phyloP scores from a whole-genome alignment of 1,140 invertebrate species.

The Drosophila pachea region DNA sequence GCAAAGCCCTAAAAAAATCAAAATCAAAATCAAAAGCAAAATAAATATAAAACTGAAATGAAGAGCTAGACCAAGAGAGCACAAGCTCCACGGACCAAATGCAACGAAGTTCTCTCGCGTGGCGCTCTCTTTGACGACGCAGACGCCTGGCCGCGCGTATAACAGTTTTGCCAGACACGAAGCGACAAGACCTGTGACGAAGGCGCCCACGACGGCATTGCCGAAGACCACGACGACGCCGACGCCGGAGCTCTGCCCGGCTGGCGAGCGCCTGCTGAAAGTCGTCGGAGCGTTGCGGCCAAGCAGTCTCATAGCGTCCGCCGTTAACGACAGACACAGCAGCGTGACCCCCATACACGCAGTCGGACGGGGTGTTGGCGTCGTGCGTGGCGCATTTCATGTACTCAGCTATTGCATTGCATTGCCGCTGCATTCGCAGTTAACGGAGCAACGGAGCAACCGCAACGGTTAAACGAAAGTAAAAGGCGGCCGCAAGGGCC shows the following conservation, averaged over 20 bases:
- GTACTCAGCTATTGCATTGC: not conserved
- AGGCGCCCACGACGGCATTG: constrained; percentile 1
- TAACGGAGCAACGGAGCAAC: not conserved
- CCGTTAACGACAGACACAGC: constrained; percentile 67
- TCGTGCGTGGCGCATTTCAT: constrained; percentile 26
- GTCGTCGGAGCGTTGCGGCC: constrained; percentile 64
- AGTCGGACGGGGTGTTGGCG: constrained; percentile 26
- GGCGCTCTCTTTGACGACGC: not conserved
- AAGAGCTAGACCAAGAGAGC: constrained; percentile 20
- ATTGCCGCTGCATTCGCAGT: not conserved
- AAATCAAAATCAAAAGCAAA: constrained; percentile 44
- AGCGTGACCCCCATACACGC: constrained; percentile 20
- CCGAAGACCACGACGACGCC: not conserved
- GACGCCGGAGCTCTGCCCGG: constrained; percentile 4
- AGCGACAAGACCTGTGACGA: constrained; percentile 24
- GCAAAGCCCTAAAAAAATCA: constrained; percentile 45
- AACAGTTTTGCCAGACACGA: constrained; percentile 25
- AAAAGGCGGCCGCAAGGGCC: constrained; percentile 17
- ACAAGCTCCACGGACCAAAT: not conserved
- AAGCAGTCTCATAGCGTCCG: constrained; percentile 65
- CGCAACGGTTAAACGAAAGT: not conserved
- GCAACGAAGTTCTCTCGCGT: not conserved
- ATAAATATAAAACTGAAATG: constrained; percentile 27
- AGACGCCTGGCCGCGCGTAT: constrained; percentile 17
- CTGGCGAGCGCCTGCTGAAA: constrained; percentile 50